Evolutionary conservation across 92 coral and sea anemone genomes (phyloP).

Genomic region (Meandrina meandrites): DNA sequence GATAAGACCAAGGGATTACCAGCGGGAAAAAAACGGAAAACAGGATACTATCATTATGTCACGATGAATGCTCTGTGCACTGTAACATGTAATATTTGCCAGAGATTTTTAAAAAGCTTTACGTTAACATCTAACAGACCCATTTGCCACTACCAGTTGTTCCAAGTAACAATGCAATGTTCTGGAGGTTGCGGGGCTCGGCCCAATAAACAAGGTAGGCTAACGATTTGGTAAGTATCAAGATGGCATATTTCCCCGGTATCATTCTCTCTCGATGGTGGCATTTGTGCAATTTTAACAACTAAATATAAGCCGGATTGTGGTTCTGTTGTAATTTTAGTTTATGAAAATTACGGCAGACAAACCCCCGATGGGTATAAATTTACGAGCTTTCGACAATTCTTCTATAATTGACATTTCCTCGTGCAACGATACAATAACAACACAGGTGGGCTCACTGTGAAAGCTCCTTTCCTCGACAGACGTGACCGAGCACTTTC

Average conservation of each 20-base stretch:
- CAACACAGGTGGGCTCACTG: slow-evolving; percentile 31
- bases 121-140: not conserved
- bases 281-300: not conserved
- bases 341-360: not conserved
- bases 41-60: not conserved
- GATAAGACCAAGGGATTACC: slow-evolving; percentile 28
- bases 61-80: not conserved
- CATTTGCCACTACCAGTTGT: not conserved
- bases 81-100: slow-evolving; percentile 17
- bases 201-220: not conserved
- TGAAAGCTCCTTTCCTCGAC: not conserved
- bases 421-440: not conserved
- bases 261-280: not conserved
- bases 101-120: not conserved
- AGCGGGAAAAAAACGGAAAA: slow-evolving; percentile 33
- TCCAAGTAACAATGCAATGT: not conserved
- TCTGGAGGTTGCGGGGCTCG: not conserved
- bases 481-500: not conserved
- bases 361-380: not conserved
- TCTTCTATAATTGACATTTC: not conserved
- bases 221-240: not conserved
- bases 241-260: not conserved
- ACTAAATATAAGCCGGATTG: not conserved
- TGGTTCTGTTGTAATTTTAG: not conserved
- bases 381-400: slow-evolving; percentile 9